Conservation (phyloP, 2,113 vertebrate species). For the Oncorhynchus mykiss region DNA sequence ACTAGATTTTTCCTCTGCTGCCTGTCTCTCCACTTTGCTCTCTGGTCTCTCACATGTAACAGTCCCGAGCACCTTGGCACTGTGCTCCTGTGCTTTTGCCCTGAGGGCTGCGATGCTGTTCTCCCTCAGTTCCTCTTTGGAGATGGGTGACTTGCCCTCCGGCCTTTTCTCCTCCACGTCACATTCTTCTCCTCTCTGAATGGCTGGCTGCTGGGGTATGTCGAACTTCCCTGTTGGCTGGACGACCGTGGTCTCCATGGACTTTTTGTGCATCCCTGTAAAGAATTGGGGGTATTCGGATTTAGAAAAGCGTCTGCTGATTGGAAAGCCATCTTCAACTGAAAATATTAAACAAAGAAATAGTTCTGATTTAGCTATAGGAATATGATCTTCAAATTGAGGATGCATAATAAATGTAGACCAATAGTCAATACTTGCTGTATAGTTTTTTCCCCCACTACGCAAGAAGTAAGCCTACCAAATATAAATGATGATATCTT, state of each 20-base stretch:
- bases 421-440: background rate
- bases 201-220: conserved; percentile 78
- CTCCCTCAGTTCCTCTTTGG: conserved; percentile 98
- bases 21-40: conserved; percentile 75
- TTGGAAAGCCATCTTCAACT: conserved; percentile 99
- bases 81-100: conserved; percentile 98
- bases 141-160: conserved; percentile 83
- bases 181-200: conserved; percentile 82
- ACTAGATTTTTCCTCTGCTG: conserved; percentile 65
- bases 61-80: conserved; percentile 97
- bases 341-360: conserved; percentile 97
- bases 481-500: background rate
- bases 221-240: conserved; percentile 81
- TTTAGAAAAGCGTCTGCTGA: conserved; percentile 99
- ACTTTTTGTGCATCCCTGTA: conserved; percentile 99
- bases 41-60: conserved; percentile 73
- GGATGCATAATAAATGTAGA: conserved; percentile 29
- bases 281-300: conserved; percentile 99
- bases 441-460: background rate
- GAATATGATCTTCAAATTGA: conserved; percentile 64
- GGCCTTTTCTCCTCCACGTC: conserved; percentile 84
- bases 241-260: conserved; percentile 85
- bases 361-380: conserved; percentile 86
- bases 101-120: conserved; percentile 97
- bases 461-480: background rate